phyloP scores from a whole-genome alignment of 1,140 invertebrate species.

The Rhagoletis pomonella region DNA sequence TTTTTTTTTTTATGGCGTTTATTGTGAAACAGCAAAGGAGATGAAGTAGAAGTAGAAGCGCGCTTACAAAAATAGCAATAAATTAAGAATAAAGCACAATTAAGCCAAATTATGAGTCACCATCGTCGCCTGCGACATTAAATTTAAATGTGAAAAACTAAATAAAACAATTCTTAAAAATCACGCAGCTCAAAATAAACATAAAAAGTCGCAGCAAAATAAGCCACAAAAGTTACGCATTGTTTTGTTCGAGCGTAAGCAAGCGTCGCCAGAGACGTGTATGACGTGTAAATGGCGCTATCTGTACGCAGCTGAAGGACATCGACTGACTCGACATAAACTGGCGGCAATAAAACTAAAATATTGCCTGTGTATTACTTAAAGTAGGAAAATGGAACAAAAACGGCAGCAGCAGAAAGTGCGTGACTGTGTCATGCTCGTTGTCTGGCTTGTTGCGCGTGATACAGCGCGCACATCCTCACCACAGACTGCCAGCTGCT shows the following conservation, averaged over 20 bases:
- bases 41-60: background rate
- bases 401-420: background rate
- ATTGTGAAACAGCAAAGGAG: conserved; percentile 22
- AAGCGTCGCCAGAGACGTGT: background rate
- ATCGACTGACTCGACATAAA: background rate
- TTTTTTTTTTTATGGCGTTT: background rate
- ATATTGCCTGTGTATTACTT: background rate
- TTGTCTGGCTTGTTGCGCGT: background rate
- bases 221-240: too few relatives aligned
- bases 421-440: conserved; percentile 33
- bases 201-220: background rate
- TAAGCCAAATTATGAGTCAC: conserved; percentile 24
- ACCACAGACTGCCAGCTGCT: background rate
- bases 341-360: background rate
- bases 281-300: background rate
- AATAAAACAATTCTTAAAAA: background rate
- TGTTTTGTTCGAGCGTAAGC: background rate
- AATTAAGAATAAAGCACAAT: conserved; percentile 31
- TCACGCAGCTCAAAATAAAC: background rate
- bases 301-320: conserved; percentile 8
- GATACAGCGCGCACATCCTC: background rate
- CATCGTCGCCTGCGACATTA: background rate
- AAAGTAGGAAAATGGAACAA: background rate
- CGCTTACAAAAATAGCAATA: background rate
- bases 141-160: background rate